Evolutionary conservation across 2,113 vertebrate species (phyloP), one percentile per base, ranked within the genome.

Genomic region (Gnathonemus longibarbis): DNA sequence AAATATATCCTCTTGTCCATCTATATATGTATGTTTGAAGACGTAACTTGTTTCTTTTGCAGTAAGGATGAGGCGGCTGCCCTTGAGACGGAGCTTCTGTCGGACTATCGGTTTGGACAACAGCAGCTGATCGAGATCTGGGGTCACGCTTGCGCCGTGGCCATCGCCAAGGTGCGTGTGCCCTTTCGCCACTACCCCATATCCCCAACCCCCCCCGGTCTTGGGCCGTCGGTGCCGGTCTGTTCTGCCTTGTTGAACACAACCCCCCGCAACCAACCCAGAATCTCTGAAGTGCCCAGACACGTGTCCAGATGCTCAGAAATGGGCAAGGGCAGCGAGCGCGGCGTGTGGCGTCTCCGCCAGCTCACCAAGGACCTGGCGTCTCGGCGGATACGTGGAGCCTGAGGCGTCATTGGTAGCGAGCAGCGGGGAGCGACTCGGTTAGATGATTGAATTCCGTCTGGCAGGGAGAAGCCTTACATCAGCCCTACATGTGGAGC

Each of bases 91-190:
- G 98, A 99, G 94, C 96, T 99, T 11, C 93, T 98, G 85, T 96
- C 94, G 88, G 98, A 99, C 91, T 99, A 98, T 74, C 95, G 94
- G 74, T 99, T 99, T 46, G 97, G 97, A 92, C 94, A 96, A 85
- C 98, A 97, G 95, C 98, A 98, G 95, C 95, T 99, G 89, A 96
- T 97, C 42, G 98, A 99, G 95, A 96, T 99, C 84, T 97, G 97
- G 93, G 98, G 98, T 62, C 97, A 98, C 2, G 97, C 97, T 0
- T 98, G 97, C 1, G 98, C 98, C 1, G 85, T 98, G 87, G 97
- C 98, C 5, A 96, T 99, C 66, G 95, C 98, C 52, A 99, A 98
- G 98, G 98, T 99, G 70, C 56, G 94, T 87, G 58, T n/a, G n/a
- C 17, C 62, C 85, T 74, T 86, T 52, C 45, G 80, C 70, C 15